A percentile compares a stretch with the other conserved stretches of the same genome.
phyloP scores from a whole-genome alignment of 2,888 invertebrate genomes.

The Coleophora flavipennella region DNA sequence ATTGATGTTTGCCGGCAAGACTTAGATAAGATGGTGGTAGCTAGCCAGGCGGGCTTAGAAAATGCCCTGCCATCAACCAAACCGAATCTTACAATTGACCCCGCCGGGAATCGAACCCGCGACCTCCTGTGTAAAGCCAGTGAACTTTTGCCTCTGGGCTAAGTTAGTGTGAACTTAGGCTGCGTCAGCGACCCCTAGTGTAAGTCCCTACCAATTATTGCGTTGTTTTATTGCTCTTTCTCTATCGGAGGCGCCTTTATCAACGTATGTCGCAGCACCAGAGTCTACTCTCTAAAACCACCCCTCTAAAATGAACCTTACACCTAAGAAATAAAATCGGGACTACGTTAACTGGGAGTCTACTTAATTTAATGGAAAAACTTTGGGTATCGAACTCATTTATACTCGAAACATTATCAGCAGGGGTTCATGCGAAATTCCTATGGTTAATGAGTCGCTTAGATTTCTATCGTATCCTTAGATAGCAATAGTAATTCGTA shows the following conservation, averaged over 20 bases:
- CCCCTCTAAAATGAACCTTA: slow-evolving; percentile 20
- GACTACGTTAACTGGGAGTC: slow-evolving; percentile 29
- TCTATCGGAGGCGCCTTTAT: slow-evolving; percentile 52
- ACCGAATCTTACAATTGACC: too few relatives aligned
- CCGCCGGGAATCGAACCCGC: too few relatives aligned
- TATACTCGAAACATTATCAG: slow-evolving; percentile 46
- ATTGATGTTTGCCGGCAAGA: too few relatives aligned
- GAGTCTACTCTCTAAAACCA: slow-evolving; percentile 15
- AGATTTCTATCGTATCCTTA: slow-evolving; percentile 33
- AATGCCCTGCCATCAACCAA: too few relatives aligned
- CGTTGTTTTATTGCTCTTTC: slow-evolving; percentile 56
- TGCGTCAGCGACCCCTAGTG: too few relatives aligned
- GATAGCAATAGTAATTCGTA: too few relatives aligned
- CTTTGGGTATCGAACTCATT: slow-evolving; percentile 60
- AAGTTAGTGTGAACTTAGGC: too few relatives aligned
- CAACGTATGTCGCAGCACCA: slow-evolving; percentile 47
- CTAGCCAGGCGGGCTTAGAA: too few relatives aligned
- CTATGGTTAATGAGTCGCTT: slow-evolving; percentile 26
- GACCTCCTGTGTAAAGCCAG: too few relatives aligned
- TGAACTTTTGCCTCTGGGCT: too few relatives aligned
- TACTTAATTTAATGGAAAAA: slow-evolving; percentile 65
- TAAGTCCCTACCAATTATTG: slow-evolving; percentile 60
- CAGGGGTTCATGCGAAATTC: slow-evolving; percentile 38
- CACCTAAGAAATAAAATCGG: slow-evolving; percentile 5
- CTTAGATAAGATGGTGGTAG: too few relatives aligned